Base-by-base conservation (phyloP, 2,888 invertebrate species). In the Zele albiditarsus region DNA sequence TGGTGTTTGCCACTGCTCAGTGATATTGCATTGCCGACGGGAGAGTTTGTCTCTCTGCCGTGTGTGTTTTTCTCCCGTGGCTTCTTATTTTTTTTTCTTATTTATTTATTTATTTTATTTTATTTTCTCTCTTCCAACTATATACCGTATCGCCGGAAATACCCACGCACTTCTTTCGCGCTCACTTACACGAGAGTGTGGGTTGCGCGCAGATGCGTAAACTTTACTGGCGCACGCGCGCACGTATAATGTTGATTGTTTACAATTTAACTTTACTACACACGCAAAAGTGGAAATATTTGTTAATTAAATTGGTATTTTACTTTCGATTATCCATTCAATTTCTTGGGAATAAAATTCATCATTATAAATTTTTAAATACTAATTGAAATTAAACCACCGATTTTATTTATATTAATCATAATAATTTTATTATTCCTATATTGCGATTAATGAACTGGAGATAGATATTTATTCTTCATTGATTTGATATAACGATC, bases 131-230 rank as follows among this genome's bases (percentile, higher is more conserved):
- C 20, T 53, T 53, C 23, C 20, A 53, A 53, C 53, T 53, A 20
- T 53, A 8, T 20, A 53, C 20, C 53, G 53, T 53, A 53, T 53
- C 53, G 80, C 85, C 85, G 85, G 86, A 86, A 85, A 86, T 84
- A 83, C 86, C 85, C 82, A 86, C 86, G 83, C 84, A 65, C 73
- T 49, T 71, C 69, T 75, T 57, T 78, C 72, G 42, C 71, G 73
- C 71, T 71, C 42, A 67, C 28, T 71, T 67, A 25, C 28, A 28
- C n/a, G 16, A 27, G 14, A 68, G 67, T 60, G 53, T 53, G 53
- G 58, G 28, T 16, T 31, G 73, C 60, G 73, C 67, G 76, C 77
- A 77, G 75, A 77, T 71, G 75, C 75, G 63, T 76, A 72, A 77
- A 73, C 73, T 75, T 62, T 69, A 57, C 57, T 73, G 46, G 57